These are phyloP conservation scores for Mya arenaria DNA, from an alignment of 1,140 invertebrate genomes.

Conservation along the genomic window DNA sequence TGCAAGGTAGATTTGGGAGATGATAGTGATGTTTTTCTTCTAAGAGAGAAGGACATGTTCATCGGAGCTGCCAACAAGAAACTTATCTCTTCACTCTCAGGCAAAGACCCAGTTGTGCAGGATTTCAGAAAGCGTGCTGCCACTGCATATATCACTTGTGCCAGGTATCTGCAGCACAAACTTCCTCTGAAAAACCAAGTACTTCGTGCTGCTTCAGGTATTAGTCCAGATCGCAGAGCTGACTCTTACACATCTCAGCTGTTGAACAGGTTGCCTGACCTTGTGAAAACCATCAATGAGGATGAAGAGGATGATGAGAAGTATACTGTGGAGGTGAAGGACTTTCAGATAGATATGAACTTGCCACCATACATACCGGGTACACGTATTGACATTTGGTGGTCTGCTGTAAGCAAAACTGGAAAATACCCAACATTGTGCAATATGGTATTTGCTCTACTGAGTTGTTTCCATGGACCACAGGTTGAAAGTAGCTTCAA, in stretches of 20 bases:
- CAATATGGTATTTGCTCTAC: neutral
- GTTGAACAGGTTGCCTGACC: neutral
- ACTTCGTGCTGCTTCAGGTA: neutral
- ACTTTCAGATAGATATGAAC: neutral
- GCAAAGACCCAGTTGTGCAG: neutral
- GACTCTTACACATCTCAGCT: neutral
- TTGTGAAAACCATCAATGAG: neutral
- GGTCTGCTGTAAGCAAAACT: neutral
- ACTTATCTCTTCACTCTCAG: too few species aligned
- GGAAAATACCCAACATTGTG: neutral
- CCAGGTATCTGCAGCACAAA: neutral
- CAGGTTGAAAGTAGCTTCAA: slow-evolving; percentile 7
- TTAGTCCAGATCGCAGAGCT: neutral
- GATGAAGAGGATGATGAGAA: neutral
- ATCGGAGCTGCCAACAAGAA: too few species aligned
- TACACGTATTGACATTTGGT: neutral
- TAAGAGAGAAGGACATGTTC: too few species aligned
- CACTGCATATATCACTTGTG: neutral
- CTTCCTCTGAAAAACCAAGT: neutral
- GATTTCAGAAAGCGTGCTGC: neutral
- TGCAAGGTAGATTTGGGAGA: too few species aligned
- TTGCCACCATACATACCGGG: neutral
- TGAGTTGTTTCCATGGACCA: neutral
- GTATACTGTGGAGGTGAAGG: neutral
- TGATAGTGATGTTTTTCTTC: too few species aligned